A percentile compares a stretch with the other conserved stretches of the same genome.
phyloP scores from a whole-genome alignment of 2,888 invertebrate genomes.

The Metacarcinus magister region DNA sequence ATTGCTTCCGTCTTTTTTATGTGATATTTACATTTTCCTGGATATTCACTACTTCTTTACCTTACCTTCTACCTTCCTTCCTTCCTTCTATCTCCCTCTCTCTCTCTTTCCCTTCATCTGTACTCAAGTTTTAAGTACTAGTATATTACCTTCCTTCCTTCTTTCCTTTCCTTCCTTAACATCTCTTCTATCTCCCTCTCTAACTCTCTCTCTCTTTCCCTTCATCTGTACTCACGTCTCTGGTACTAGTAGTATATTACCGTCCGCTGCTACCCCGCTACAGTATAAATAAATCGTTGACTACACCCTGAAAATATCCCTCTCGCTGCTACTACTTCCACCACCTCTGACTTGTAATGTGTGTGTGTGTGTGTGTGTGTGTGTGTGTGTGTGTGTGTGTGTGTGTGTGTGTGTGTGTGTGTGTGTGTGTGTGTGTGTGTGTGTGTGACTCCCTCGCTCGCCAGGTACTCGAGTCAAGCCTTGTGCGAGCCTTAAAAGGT shows the following conservation, averaged over 20 bases:
- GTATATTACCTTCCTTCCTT: neutral
- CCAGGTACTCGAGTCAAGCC: neutral
- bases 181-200: too few relatives aligned
- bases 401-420: too few relatives aligned
- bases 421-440: neutral
- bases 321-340: neutral
- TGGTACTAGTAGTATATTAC: too few relatives aligned
- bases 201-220: neutral
- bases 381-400: too few relatives aligned
- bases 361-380: too few relatives aligned
- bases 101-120: neutral
- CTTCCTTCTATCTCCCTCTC: neutral
- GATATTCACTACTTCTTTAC: neutral
- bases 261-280: neutral
- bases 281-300: conserved; percentile 22
- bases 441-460: neutral
- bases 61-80: neutral
- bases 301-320: neutral
- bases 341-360: neutral
- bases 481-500: neutral
- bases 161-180: conserved; percentile 38
- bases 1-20: neutral
- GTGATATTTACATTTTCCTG: neutral
- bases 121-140: neutral
- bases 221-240: neutral